Conservation (phyloP, 2,113 vertebrate genomes). For the Prionailurus viverrinus region DNA sequence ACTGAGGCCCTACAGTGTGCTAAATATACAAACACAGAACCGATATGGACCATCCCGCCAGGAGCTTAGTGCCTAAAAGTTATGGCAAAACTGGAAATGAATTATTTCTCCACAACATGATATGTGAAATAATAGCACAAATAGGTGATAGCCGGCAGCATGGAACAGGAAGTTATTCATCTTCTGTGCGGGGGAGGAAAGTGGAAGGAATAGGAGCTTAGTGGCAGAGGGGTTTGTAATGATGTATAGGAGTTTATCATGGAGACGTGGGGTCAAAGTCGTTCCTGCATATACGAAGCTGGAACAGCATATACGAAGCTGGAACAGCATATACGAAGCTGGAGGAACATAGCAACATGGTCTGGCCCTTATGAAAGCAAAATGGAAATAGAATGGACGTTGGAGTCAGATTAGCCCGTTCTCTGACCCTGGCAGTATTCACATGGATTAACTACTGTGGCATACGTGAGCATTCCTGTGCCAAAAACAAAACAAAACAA, state of each 20-base stretch:
- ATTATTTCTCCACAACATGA: not conserved
- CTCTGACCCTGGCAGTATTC: not conserved
- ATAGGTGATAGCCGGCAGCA: not conserved
- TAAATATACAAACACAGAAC: constrained; percentile 7
- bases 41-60: not conserved
- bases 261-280: not conserved
- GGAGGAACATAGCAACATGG: not conserved
- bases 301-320: not conserved
- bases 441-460: not conserved
- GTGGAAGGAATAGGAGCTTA: not conserved
- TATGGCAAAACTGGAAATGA: not conserved
- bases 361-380: not conserved
- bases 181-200: not conserved
- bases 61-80: not conserved
- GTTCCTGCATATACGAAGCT: not conserved
- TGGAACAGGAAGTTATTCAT: not conserved
- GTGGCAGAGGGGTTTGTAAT: not conserved
- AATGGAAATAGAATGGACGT: not conserved
- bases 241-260: not conserved
- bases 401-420: not conserved
- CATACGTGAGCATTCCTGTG: not conserved
- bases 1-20: not conserved
- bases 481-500: not conserved
- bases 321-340: not conserved
- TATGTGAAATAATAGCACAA: not conserved